A percentile compares a stretch with the other conserved stretches of the same genome.
Evolutionary conservation across 1,140 invertebrate genomes (phyloP).

Genomic region (Pemphigus obesinymphae): DNA sequence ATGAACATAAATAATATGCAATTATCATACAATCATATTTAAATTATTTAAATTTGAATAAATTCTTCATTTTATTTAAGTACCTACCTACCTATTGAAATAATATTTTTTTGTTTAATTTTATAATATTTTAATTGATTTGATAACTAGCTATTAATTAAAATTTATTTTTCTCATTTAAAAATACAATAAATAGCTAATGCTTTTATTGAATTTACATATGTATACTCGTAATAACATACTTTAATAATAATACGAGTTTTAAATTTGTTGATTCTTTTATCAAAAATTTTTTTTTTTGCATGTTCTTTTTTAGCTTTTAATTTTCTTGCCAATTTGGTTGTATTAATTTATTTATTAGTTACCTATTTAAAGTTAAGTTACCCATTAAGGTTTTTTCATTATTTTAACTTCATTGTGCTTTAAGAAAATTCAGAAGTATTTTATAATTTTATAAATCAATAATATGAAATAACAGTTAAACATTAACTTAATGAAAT

Average conservation of each 20-base stretch:
- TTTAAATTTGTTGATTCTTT: not conserved
- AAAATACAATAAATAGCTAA: not conserved
- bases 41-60: not conserved
- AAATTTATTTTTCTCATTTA: conserved; percentile 9
- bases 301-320: not conserved
- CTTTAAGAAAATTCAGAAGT: not conserved
- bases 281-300: not conserved
- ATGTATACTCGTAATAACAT: not conserved
- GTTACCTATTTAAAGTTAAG: no score
- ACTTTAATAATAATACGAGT: not conserved
- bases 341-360: not conserved
- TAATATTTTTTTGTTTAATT: not conserved
- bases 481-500: not conserved
- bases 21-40: conserved; percentile 3
- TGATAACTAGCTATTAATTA: not conserved
- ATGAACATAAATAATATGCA: not conserved
- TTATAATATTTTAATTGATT: not conserved
- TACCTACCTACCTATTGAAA: no score
- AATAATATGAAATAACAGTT: not conserved
- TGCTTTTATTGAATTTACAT: not conserved
- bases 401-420: not conserved
- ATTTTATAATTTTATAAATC: not conserved
- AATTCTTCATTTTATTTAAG: not conserved
- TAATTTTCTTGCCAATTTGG: not conserved
- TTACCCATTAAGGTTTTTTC: no score